Evolutionary conservation across 37 sponge, comb jelly and placozoan genomes (phyloP).

Genomic region (Halichondria panicea): DNA sequence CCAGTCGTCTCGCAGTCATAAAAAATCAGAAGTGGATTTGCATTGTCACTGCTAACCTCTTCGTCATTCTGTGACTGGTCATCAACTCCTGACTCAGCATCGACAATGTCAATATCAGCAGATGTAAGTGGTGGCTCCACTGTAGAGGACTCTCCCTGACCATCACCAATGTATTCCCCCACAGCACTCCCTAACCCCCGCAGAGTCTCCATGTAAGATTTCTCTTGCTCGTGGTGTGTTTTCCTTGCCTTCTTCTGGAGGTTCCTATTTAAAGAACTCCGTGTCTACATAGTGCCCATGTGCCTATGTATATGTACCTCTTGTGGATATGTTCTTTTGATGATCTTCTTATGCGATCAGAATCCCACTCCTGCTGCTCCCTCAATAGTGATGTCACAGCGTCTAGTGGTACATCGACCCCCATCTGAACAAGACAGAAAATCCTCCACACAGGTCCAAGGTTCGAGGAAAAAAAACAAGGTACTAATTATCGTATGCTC

Average conservation of each 20-base stretch:
- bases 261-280: too few species aligned
- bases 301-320: too few species aligned
- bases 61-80: not conserved
- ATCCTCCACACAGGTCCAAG: not conserved
- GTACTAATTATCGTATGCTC: too few species aligned
- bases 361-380: not conserved
- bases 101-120: not conserved
- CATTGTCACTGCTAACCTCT: constrained; percentile 1
- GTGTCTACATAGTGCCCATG: too few species aligned
- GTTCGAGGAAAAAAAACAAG: not conserved
- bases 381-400: not conserved
- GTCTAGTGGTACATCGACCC: not conserved
- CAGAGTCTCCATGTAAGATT: not conserved
- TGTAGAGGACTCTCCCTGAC: too few species aligned
- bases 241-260: constrained; percentile 8
- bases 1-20: constrained; percentile 50
- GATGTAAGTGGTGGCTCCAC: too few species aligned
- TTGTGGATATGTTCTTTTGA: not conserved
- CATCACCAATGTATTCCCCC: too few species aligned
- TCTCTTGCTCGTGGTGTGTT: not conserved
- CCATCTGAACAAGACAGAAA: not conserved
- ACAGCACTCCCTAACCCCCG: not conserved
- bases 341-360: not conserved
- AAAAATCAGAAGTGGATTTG: constrained; percentile 31
- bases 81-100: not conserved